Conservation (phyloP, 2,888 invertebrate genomes). For the Abscondita cerata region DNA sequence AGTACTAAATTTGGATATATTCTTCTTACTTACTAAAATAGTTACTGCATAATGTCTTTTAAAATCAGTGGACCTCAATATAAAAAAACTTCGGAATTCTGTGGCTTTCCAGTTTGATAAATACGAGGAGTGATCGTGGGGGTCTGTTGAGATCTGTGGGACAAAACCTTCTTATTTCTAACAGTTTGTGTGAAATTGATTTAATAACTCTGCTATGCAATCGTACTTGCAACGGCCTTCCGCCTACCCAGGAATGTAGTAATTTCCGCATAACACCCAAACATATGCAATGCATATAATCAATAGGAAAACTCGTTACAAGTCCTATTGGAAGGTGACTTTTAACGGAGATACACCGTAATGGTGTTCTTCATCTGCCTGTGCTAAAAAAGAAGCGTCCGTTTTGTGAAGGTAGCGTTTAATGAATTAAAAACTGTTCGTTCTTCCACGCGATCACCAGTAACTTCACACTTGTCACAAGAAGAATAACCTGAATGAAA, state of each 20-base stretch:
- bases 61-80: conserved; percentile 24
- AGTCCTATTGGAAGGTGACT: background rate
- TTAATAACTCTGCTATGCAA: background rate
- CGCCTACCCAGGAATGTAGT: conserved; percentile 11
- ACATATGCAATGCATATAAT: too few species aligned
- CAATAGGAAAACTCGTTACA: conserved; percentile 15
- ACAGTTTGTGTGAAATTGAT: too few species aligned
- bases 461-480: conserved; percentile 23
- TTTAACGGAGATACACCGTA: conserved; percentile 12
- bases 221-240: conserved; percentile 2
- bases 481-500: conserved; percentile 19
- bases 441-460: conserved; percentile 3
- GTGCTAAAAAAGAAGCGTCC: conserved; percentile 8
- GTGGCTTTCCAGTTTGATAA: too few species aligned
- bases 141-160: conserved; percentile 37
- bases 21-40: conserved; percentile 6
- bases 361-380: conserved; percentile 25
- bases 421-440: conserved; percentile 1
- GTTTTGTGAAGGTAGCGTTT: conserved; percentile 12
- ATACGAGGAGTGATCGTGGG: conserved; percentile 20
- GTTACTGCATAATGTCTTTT: conserved; percentile 18
- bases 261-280: conserved; percentile 21
- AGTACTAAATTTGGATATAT: background rate
- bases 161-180: conserved; percentile 16
- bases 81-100: too few species aligned